A percentile compares a stretch with the other conserved stretches of the same genome.
Conservation (phyloP, 2,888 invertebrate species). For the Malthinus flaveolus region DNA sequence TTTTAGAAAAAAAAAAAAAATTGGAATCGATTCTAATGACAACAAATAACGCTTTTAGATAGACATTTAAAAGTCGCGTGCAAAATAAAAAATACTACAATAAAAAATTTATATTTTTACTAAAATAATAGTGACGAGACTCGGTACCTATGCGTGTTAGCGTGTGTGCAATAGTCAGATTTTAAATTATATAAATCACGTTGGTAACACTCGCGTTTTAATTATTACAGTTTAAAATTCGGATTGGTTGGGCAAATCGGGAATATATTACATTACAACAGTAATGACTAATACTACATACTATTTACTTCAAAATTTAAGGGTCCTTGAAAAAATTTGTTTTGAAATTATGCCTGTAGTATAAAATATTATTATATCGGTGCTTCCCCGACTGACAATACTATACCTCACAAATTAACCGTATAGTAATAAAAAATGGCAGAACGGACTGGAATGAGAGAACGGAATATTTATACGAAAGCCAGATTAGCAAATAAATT, state of each 20-base stretch:
- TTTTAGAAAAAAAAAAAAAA: not conserved
- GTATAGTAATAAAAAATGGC: too few species aligned
- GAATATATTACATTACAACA: constrained; percentile 34
- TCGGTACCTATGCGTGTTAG: constrained; percentile 36
- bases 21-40: not conserved
- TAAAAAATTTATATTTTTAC: constrained; percentile 35
- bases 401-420: too few species aligned
- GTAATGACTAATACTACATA: too few species aligned
- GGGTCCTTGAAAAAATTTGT: too few species aligned
- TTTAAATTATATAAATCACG: constrained; percentile 34
- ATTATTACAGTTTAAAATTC: constrained; percentile 37
- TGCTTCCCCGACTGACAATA: too few species aligned
- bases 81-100: constrained; percentile 10
- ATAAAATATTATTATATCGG: too few species aligned
- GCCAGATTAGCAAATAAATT: too few species aligned
- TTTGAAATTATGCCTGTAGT: too few species aligned
- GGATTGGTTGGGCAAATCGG: constrained; percentile 32
- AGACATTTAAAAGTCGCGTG: constrained; percentile 28
- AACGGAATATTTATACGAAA: too few species aligned
- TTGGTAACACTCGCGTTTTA: constrained; percentile 35
- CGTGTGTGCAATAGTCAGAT: constrained; percentile 35
- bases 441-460: too few species aligned
- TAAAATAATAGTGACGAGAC: constrained; percentile 13
- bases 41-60: constrained; percentile 18
- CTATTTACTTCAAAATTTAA: too few species aligned